A percentile compares a stretch with the other conserved stretches of the same genome.
Evolutionary conservation across 2,113 vertebrate genomes (phyloP).

Genomic region (Pteronura brasiliensis): DNA sequence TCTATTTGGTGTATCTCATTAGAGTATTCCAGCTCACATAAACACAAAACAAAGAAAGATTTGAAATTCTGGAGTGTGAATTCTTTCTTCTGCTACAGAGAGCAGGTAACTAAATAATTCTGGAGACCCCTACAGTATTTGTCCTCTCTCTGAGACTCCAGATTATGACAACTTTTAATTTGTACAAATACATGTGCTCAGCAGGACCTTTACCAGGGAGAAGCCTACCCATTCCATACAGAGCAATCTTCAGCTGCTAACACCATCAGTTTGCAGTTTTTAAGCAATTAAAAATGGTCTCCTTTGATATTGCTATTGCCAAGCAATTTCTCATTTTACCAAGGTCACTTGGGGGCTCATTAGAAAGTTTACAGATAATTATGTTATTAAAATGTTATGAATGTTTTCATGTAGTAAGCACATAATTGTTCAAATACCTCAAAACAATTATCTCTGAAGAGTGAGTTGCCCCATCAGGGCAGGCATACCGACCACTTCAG

Average conservation of each 20-base stretch:
- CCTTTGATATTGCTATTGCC: neutral
- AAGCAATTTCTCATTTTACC: neutral
- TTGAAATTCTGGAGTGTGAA: neutral
- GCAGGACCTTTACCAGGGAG: neutral
- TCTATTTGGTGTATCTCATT: neutral
- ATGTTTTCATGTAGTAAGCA: neutral
- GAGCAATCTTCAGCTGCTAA: neutral
- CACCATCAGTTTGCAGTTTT: neutral
- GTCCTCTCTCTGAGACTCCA: neutral
- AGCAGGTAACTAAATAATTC: neutral
- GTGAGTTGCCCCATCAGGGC: neutral
- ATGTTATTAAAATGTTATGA: neutral
- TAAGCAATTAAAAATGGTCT: conserved; percentile 32
- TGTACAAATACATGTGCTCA: neutral
- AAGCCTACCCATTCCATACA: neutral
- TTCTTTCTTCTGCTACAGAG: neutral
- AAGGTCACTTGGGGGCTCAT: conserved; percentile 29
- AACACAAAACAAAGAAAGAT: neutral
- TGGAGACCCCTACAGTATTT: neutral
- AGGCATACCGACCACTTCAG: neutral
- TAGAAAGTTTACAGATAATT: conserved; percentile 43
- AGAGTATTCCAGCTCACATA: neutral
- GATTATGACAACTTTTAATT: neutral
- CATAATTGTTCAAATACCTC: neutral
- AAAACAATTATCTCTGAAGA: conserved; percentile 11